Base-by-base conservation (phyloP, 2,113 vertebrate species). In the Tautogolabrus adspersus region DNA sequence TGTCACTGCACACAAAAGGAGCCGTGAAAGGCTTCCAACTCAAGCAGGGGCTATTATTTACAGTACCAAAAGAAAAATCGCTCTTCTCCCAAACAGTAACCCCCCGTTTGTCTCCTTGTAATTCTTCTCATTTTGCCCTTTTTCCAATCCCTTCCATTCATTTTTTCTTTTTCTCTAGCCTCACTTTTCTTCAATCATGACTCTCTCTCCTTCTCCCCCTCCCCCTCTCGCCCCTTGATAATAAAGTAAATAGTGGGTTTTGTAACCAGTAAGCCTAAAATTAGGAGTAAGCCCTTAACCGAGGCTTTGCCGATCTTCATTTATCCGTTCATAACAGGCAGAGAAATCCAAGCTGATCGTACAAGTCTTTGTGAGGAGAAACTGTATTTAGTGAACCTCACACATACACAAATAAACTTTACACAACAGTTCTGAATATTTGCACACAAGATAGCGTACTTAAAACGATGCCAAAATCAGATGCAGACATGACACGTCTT, bases 11-110 rank as follows among this genome's bases (percentile, higher is more conserved):
- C 79, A 93, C 92, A 92, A 94, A 92, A 90, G 91, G 72, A 83
- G 78, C 89, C 71, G 71, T 91, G 93, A 93, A 93, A 86, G 85
- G 80, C 61, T 73, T 94, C 93, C 93, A 94, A 92, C 88, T 92
- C 90, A 93, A 93, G 93, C 86, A 87, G 90, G 81, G 88, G 82
- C 90, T 90, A 91, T 92, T 93, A 93, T 94, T 93, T 93, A 92
- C 89, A 91, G 89, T 89, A 91, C 82, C 88, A 88, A 91, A 92
- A 86, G 86, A 92, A 91, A 52, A 90, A 89, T 84, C 60, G 55
- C 88, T 82, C 60, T 55, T 69, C 81, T 84, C 60, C 61, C 71
- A 18, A 88, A 88, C 21, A 79, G 77, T 34, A 56, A 26, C 40
- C 63, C 40, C n/a, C 37, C 65, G 67, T 82, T 84, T 85, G 83